A percentile compares a stretch with the other conserved stretches of the same genome.
Evolutionary conservation across 1,140 invertebrate genomes (phyloP).

Genomic region (Nymphalis io): DNA sequence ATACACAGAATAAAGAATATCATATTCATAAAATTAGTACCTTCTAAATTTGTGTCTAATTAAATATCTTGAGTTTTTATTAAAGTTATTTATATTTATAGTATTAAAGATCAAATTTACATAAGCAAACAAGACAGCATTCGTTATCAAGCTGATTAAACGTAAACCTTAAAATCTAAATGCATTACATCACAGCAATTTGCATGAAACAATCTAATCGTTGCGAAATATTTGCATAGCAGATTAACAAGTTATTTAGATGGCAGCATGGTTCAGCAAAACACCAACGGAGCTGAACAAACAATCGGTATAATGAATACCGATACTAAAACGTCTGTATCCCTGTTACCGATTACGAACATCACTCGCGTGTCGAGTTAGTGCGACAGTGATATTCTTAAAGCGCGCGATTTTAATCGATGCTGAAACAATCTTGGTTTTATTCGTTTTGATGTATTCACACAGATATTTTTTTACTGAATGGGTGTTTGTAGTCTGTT

Average conservation of each 20-base stretch:
- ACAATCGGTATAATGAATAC: constrained; percentile 22
- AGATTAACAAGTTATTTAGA: constrained; percentile 20
- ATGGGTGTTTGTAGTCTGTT: too few relatives aligned
- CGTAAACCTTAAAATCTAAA: constrained; percentile 7
- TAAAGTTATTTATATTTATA: too few relatives aligned
- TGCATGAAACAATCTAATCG: constrained; percentile 20
- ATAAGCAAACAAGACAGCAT: not conserved
- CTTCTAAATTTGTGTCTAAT: too few relatives aligned
- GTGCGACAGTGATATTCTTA: not conserved
- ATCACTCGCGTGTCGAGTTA: not conserved
- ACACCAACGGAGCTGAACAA: constrained; percentile 16
- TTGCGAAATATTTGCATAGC: constrained; percentile 20
- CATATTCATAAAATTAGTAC: too few relatives aligned
- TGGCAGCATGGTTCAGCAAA: not conserved
- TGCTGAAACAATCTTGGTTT: not conserved
- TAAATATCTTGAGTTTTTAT: too few relatives aligned
- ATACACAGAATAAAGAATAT: too few relatives aligned
- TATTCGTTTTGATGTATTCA: too few relatives aligned
- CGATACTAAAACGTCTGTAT: constrained; percentile 12
- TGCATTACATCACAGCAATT: constrained; percentile 10
- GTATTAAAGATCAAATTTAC: not conserved
- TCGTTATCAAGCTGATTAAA: not conserved
- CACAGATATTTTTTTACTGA: too few relatives aligned
- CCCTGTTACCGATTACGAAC: not conserved
- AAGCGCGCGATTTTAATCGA: not conserved